Percentiles rank a stretch among this genome's conserved stretches.
Evolutionary conservation across 1,140 invertebrate genomes (phyloP).

Genomic region (Whitmania pigra): DNA sequence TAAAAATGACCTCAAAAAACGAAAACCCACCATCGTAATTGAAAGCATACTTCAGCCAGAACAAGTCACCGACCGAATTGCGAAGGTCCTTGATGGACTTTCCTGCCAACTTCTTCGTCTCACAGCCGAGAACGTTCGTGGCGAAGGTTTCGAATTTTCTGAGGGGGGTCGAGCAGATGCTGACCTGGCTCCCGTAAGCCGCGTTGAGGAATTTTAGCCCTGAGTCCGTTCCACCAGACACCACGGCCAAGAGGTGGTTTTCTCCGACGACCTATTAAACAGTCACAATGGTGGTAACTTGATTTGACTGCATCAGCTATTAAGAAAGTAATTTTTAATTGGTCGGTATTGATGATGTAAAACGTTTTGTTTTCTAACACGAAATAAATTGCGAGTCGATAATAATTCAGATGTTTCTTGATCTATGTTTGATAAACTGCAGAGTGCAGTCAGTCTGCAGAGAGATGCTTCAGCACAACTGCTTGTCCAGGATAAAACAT

Average conservation of each 20-base stretch:
- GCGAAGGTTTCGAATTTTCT: slow-evolving; percentile 5
- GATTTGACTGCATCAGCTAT: neutral
- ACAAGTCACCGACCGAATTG: neutral
- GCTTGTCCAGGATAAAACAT: too few relatives aligned
- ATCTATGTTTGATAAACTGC: too few relatives aligned
- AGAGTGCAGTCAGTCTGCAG: too few relatives aligned
- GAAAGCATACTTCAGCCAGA: neutral
- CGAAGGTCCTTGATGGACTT: neutral
- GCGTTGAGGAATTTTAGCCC: neutral
- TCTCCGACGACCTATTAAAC: neutral
- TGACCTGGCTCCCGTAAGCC: neutral
- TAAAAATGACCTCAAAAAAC: too few relatives aligned
- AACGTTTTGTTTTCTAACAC: neutral
- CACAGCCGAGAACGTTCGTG: neutral
- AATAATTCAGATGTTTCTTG: neutral
- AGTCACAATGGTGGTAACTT: neutral
- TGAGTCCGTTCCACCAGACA: neutral
- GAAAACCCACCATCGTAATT: neutral
- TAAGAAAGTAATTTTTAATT: neutral
- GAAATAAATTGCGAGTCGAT: neutral
- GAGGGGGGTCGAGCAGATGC: neutral
- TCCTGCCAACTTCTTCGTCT: neutral
- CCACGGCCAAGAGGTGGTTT: neutral
- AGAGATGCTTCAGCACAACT: too few relatives aligned
- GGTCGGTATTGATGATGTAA: too few relatives aligned